These are phyloP conservation scores for Alexandromys fortis DNA, from an alignment of 2,113 vertebrate species.

Conservation along the genomic window DNA sequence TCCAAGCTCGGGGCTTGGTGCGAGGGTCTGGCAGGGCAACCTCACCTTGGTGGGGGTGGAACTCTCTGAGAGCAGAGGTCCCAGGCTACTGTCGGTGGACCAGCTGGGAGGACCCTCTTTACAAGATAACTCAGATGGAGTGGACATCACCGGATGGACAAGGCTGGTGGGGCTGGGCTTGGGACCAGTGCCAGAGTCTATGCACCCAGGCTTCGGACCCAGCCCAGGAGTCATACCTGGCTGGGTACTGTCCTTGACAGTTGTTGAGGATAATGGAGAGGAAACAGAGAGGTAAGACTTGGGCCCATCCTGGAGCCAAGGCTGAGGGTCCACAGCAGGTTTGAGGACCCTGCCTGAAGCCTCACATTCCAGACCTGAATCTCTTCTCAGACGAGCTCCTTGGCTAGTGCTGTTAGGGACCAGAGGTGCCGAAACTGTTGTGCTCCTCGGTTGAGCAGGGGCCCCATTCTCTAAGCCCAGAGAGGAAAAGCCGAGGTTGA, in stretches of 20 bases:
- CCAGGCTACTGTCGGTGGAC: slow-evolving; percentile 40
- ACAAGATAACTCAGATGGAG: slow-evolving; percentile 65
- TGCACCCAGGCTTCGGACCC: slow-evolving; percentile 67
- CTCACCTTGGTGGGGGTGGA: slow-evolving; percentile 83
- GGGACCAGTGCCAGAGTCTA: background rate
- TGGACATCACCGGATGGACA: slow-evolving; percentile 23
- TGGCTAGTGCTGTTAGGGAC: slow-evolving; percentile 3
- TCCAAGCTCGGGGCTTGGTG: slow-evolving; percentile 85
- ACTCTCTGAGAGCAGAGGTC: slow-evolving; percentile 75
- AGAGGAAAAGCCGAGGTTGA: slow-evolving; percentile 24
- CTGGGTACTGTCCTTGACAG: slow-evolving; percentile 66
- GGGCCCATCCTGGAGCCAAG: slow-evolving; percentile 75
- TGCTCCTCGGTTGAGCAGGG: slow-evolving; percentile 65
- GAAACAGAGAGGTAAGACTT: slow-evolving; percentile 72
- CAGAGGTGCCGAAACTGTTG: slow-evolving; percentile 68
- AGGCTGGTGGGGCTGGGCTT: slow-evolving; percentile 57
- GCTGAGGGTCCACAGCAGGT: slow-evolving; percentile 30
- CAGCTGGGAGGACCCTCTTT: slow-evolving; percentile 52
- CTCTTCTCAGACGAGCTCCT: slow-evolving; percentile 54
- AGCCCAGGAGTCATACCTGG: slow-evolving; percentile 45
- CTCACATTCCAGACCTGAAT: background rate
- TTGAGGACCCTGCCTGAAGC: background rate
- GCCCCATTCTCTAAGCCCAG: slow-evolving; percentile 50
- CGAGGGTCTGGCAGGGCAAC: slow-evolving; percentile 88
- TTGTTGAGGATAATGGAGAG: background rate